Evolutionary conservation across 2,888 invertebrate species (phyloP).

Genomic region (Tenthredo amoena): DNA sequence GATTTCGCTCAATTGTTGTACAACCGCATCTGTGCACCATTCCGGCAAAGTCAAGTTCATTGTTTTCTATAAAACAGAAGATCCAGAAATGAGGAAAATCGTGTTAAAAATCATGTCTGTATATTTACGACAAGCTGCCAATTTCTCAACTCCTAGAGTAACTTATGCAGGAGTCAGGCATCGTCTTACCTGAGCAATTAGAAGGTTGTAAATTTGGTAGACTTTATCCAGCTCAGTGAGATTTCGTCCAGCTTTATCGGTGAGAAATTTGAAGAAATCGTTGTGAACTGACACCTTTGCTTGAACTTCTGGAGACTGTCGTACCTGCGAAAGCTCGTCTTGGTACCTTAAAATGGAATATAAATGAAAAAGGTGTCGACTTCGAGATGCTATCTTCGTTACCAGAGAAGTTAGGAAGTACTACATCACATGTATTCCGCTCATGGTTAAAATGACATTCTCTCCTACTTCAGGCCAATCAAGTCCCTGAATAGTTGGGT

Average conservation of each 20-base stretch:
- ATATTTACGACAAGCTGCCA: neutral
- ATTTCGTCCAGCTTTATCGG: conserved; percentile 56
- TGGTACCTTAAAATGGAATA: conserved; percentile 58
- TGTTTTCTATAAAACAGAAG: conserved; percentile 57
- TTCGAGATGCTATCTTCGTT: neutral
- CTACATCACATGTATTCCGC: neutral
- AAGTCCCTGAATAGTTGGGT: neutral
- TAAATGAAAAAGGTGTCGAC: neutral
- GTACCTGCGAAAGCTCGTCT: conserved; percentile 53
- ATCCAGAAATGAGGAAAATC: neutral
- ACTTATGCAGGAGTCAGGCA: no score
- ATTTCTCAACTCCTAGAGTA: neutral
- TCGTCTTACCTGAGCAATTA: conserved; percentile 62
- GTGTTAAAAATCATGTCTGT: neutral
- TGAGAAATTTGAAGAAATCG: conserved; percentile 56
- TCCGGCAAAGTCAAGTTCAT: conserved; percentile 57
- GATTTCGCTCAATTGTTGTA: conserved; percentile 49
- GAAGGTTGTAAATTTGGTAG: conserved; percentile 57
- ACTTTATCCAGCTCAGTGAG: conserved; percentile 2
- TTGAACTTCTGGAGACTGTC: conserved; percentile 47
- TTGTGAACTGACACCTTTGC: conserved; percentile 45
- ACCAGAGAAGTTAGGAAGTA: neutral
- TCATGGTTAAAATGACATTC: neutral
- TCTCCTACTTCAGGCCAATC: neutral
- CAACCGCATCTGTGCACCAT: conserved; percentile 64